phyloP scores from a whole-genome alignment of 2,797 vertebrate genomes.

The Scarus forsteni region DNA sequence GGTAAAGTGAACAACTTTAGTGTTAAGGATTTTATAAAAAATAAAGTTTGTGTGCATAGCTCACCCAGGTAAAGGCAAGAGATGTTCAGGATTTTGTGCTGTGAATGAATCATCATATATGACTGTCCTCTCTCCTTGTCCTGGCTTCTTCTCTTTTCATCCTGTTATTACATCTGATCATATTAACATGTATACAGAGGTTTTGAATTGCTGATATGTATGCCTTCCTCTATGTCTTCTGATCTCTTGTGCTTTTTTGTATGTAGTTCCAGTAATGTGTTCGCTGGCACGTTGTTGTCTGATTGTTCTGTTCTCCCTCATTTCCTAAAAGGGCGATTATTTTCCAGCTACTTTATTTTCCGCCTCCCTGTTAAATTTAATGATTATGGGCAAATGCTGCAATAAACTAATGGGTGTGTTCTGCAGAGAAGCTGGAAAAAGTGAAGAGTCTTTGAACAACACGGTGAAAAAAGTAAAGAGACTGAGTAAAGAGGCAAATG shows the following conservation, averaged over 20 bases:
- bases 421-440: constrained; percentile 16
- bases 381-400: constrained; percentile 34
- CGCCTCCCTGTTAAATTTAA: constrained; percentile 47
- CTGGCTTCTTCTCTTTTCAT: no score
- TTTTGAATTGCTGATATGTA: constrained; percentile 7
- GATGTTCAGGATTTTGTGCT: no score
- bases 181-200: no score
- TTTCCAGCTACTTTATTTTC: constrained; percentile 39
- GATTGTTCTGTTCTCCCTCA: constrained; percentile 29
- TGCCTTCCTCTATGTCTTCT: neutral
- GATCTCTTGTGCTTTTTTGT: neutral
- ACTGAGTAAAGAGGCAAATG: neutral
- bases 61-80: no score
- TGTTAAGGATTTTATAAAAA: no score
- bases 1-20: no score
- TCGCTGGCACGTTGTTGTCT: constrained; percentile 5
- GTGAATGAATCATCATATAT: no score
- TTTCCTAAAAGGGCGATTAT: constrained; percentile 41
- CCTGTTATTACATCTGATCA: no score
- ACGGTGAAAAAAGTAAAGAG: constrained; percentile 1
- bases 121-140: no score
- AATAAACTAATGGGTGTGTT: constrained; percentile 12
- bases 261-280: constrained; percentile 26
- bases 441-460: constrained; percentile 21
- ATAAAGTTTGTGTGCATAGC: no score